Evolutionary conservation across 1,140 invertebrate genomes (phyloP).

Genomic region (Apis dorsata): DNA sequence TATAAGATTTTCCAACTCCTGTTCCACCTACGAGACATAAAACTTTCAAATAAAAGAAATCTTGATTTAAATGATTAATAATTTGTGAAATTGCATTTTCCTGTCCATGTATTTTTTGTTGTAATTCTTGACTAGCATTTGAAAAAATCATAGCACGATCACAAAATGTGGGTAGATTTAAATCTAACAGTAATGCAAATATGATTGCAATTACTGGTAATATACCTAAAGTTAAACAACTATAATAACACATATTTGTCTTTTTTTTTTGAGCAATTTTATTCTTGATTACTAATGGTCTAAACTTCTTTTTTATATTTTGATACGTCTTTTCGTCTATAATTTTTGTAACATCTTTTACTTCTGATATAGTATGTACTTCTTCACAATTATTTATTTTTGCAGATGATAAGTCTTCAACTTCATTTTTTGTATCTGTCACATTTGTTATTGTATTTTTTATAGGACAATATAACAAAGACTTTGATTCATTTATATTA

Average conservation of each 20-base stretch:
- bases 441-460: no score
- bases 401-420: no score
- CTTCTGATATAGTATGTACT: background rate
- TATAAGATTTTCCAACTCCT: constrained; percentile 77
- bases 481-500: background rate
- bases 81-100: constrained; percentile 41
- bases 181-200: constrained; percentile 54
- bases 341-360: background rate
- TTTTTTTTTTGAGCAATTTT: constrained; percentile 4
- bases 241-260: background rate
- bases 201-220: constrained; percentile 42
- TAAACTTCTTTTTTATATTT: constrained; percentile 54
- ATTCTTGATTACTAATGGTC: constrained; percentile 49
- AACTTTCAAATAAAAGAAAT: constrained; percentile 44
- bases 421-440: background rate
- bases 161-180: constrained; percentile 51
- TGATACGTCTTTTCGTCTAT: constrained; percentile 21
- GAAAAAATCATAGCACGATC: constrained; percentile 60
- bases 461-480: no score
- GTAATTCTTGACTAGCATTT: constrained; percentile 61
- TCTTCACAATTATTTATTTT: background rate
- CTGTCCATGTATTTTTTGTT: constrained; percentile 69
- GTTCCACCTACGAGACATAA: constrained; percentile 72
- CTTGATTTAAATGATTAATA: background rate
- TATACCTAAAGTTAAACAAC: constrained; percentile 51